Evolutionary conservation across 2,888 invertebrate genomes (phyloP).

Genomic region (Pandemis cinnamomeana): DNA sequence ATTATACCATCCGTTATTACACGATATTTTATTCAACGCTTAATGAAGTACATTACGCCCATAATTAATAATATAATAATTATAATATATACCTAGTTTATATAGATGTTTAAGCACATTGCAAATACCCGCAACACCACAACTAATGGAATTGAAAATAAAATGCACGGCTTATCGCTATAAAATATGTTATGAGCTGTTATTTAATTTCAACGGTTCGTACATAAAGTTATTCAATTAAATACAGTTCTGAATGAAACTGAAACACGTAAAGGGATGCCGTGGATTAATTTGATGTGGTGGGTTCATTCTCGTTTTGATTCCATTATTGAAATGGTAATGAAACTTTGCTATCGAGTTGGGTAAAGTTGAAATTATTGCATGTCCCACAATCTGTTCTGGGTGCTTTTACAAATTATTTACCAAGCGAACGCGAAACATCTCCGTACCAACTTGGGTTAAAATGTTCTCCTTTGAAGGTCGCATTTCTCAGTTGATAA

Average conservation of each 20-base stretch:
- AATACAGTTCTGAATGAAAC: conserved; percentile 8
- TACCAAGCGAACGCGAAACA: too few species aligned
- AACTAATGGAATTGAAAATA: conserved; percentile 60
- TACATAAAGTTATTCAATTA: conserved; percentile 36
- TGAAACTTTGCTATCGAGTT: background rate
- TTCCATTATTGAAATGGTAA: conserved; percentile 30
- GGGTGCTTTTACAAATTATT: too few species aligned
- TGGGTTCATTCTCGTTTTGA: conserved; percentile 24
- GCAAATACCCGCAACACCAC: conserved; percentile 37
- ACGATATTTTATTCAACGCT: too few species aligned
- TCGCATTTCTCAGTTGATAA: too few species aligned
- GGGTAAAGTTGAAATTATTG: background rate
- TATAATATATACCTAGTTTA: background rate
- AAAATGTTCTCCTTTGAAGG: too few species aligned
- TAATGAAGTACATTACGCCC: background rate
- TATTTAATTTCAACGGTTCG: conserved; percentile 40
- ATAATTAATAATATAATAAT: background rate
- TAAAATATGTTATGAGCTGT: conserved; percentile 8
- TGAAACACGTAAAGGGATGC: conserved; percentile 19
- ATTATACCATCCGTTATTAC: too few species aligned
- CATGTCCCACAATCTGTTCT: background rate
- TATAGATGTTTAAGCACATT: background rate
- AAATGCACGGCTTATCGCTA: conserved; percentile 45
- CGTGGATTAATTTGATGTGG: conserved; percentile 15
- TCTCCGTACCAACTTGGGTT: too few species aligned